Evolutionary conservation across 2,888 invertebrate species (phyloP), one percentile per base, ranked within the genome.

Genomic region (Agriopis marginaria): DNA sequence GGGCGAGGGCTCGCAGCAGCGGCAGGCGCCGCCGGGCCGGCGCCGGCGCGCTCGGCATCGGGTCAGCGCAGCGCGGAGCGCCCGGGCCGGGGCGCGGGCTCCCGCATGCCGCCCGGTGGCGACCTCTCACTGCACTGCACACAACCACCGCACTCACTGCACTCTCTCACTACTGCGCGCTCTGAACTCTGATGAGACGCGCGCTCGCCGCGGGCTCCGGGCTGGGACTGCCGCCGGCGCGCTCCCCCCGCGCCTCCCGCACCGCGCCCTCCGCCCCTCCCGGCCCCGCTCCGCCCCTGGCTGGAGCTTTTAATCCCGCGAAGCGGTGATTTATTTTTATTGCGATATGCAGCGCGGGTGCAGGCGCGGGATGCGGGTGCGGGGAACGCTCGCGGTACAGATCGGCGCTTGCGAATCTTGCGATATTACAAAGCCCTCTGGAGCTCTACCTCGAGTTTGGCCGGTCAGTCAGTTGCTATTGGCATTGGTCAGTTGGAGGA

Each of bases 1-100:
- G 89, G 89, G 90, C 89, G 83, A 88, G 86, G 84, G 86, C 87
- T 87, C 87, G 89, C 89, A 86, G 88, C 87, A 87, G 88, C 86
- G 87, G 85, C 85, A 83, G 79, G 89, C 86, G 91, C 90, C 86
- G 92, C 61, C 89, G 86, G 85, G 88, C 88, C 85, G 87, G 86
- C 87, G 84, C 84, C 83, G 79, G 89, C 86, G 91, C 90, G 84
- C 86, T 91, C 74, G 68, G 76, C 74, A 74, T 89, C 80, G 93
- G 92, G 90, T 84, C 81, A 84, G 83, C 84, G 84, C 82, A 75
- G 72, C 75, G 68, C 71, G 70, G 81, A 77, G 85, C 85, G 85
- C 85, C 86, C 55, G 42, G 55, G 83, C 82, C 82, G 82, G 77
- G 77, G 76, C 79, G 80, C 78, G 80, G 83, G 84, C 83, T 77